Evolutionary conservation across 2,888 invertebrate genomes (phyloP).

Genomic region (Geophilus truncorum): DNA sequence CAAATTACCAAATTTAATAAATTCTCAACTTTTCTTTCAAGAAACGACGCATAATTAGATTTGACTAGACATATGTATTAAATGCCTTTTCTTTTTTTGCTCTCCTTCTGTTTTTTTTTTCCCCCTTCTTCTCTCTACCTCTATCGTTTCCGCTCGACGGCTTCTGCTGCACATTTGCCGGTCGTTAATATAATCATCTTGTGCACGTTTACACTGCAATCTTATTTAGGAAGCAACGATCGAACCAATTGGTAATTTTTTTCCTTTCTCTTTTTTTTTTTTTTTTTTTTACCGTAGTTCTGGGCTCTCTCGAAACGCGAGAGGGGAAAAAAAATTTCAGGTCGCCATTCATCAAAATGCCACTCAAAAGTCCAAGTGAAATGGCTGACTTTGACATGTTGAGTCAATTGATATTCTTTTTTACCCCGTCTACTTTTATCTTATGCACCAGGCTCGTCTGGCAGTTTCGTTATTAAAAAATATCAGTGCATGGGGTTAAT

Average conservation of each 20-base stretch:
- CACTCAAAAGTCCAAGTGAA: background rate
- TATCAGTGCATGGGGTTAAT: no score
- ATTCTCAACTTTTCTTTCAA: background rate
- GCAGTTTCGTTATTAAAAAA: no score
- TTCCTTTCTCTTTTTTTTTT: background rate
- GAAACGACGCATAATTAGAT: background rate
- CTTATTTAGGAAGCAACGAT: constrained; percentile 10
- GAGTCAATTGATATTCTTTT: background rate
- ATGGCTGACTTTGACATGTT: background rate
- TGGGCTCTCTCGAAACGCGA: background rate
- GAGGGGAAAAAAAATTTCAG: background rate
- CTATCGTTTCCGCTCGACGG: background rate
- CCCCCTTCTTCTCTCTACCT: background rate
- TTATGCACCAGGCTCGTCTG: background rate
- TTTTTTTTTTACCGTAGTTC: background rate
- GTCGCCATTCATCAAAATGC: constrained; percentile 5
- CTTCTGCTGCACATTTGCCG: background rate
- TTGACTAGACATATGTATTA: background rate
- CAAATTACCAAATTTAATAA: background rate
- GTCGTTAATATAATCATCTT: constrained; percentile 4
- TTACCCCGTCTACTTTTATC: background rate
- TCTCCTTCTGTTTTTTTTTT: background rate
- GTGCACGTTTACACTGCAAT: background rate
- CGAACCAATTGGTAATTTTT: background rate
- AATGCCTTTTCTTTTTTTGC: background rate